Evolutionary conservation across 2,888 invertebrate genomes (phyloP).

Genomic region (Tanaodytes sp.): DNA sequence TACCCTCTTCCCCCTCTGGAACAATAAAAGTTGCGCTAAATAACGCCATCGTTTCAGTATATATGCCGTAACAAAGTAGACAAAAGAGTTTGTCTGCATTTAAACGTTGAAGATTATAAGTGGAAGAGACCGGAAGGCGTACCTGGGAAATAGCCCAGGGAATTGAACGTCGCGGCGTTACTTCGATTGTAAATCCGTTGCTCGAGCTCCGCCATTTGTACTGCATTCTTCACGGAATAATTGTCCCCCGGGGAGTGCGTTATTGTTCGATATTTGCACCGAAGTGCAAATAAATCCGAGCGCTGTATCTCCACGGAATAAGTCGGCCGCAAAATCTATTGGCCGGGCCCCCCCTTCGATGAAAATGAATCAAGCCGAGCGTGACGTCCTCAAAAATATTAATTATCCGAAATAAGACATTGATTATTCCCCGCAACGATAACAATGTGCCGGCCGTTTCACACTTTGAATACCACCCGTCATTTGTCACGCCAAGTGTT

Average conservation of each 20-base stretch:
- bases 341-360: neutral
- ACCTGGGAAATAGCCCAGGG: conserved; percentile 35
- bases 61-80: conserved; percentile 18
- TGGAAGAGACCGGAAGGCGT: conserved; percentile 16
- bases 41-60: too few species aligned
- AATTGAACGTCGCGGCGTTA: conserved; percentile 15
- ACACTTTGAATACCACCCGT: conserved; percentile 34
- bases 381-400: conserved; percentile 19
- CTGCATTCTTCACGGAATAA: conserved; percentile 25
- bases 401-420: conserved; percentile 36
- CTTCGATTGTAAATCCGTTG: conserved; percentile 33
- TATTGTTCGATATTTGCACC: conserved; percentile 21
- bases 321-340: conserved; percentile 24
- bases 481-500: conserved; percentile 49
- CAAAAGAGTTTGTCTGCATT: conserved; percentile 11
- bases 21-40: too few species aligned
- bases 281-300: conserved; percentile 23
- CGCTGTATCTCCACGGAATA: conserved; percentile 8
- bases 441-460: conserved; percentile 27
- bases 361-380: conserved; percentile 18
- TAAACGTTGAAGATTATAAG: conserved; percentile 32
- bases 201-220: conserved; percentile 19
- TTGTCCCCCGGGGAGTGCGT: conserved; percentile 23
- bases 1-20: too few species aligned
- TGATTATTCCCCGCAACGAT: conserved; percentile 25